Evolutionary conservation across 2,113 vertebrate genomes (phyloP).

Genomic region (Eclectus roratus): DNA sequence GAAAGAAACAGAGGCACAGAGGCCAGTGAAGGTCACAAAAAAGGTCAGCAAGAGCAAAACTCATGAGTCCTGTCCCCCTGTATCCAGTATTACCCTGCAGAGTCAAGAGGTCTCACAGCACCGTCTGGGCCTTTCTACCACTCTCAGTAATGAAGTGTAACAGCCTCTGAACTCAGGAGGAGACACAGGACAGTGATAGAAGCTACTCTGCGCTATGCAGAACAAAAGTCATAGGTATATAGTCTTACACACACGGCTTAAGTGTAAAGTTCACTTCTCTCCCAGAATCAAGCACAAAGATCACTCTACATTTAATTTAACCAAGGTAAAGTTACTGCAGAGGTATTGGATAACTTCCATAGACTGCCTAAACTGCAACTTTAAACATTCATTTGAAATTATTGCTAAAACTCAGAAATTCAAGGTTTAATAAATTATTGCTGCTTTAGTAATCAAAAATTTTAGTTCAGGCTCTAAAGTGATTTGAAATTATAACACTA

Average conservation of each 20-base stretch:
- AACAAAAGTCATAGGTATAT: fast-evolving
- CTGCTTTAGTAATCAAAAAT: neutral
- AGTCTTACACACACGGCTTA: neutral
- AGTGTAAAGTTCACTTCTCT: neutral
- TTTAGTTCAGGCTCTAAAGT: neutral
- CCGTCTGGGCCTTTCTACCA: neutral
- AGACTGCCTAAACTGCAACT: neutral
- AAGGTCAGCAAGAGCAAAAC: neutral
- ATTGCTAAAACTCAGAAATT: neutral
- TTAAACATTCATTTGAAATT: neutral
- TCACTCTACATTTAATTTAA: neutral
- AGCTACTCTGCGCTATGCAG: neutral
- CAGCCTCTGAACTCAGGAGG: neutral
- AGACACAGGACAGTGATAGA: neutral
- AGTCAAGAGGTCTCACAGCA: neutral
- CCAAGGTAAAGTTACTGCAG: neutral
- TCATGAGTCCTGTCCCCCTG: neutral
- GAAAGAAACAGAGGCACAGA: neutral
- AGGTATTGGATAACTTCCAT: neutral
- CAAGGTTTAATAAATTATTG: neutral
- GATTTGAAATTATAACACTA: neutral
- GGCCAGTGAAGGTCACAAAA: neutral
- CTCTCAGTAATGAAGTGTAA: neutral
- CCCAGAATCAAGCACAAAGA: neutral
- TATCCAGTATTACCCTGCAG: neutral